Evolutionary conservation across 2,113 vertebrate species (phyloP).

Genomic region (Aphyosemion australe): DNA sequence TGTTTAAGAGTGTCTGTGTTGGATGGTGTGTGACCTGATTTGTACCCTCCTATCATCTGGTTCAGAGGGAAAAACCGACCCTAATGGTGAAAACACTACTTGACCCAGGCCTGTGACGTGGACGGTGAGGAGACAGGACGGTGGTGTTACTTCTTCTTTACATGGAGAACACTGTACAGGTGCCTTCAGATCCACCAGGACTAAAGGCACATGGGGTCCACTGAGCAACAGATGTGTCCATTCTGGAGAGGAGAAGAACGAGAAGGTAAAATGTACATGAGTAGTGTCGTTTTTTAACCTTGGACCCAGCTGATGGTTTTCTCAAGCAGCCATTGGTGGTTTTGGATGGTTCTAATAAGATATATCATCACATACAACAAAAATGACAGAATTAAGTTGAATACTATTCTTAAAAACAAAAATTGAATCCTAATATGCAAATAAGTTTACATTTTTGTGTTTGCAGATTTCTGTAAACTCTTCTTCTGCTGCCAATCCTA

Average conservation of each 20-base stretch:
- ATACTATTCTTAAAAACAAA: too few relatives aligned
- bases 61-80: constrained; percentile 42
- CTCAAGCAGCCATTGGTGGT: constrained; percentile 18
- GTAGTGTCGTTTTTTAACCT: constrained; percentile 27
- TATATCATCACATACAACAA: too few relatives aligned
- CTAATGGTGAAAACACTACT: constrained; percentile 43
- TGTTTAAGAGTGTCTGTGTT: constrained; percentile 23
- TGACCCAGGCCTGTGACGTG: constrained; percentile 56
- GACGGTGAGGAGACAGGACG: constrained; percentile 52
- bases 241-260: constrained; percentile 80
- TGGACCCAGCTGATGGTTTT: constrained; percentile 21
- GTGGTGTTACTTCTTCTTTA: constrained; percentile 49
- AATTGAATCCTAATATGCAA: too few relatives aligned
- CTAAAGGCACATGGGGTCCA: constrained; percentile 99
- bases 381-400: too few relatives aligned
- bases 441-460: too few relatives aligned
- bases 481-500: too few relatives aligned
- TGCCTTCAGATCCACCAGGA: constrained; percentile 79
- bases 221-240: constrained; percentile 97
- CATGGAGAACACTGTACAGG: constrained; percentile 78
- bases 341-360: too few relatives aligned
- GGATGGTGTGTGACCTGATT: constrained; percentile 23
- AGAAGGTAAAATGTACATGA: constrained; percentile 3
- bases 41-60: constrained; percentile 42
- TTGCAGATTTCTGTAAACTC: too few relatives aligned